Conservation (phyloP, 2,797 vertebrate species). For the Enoplosus armatus region DNA sequence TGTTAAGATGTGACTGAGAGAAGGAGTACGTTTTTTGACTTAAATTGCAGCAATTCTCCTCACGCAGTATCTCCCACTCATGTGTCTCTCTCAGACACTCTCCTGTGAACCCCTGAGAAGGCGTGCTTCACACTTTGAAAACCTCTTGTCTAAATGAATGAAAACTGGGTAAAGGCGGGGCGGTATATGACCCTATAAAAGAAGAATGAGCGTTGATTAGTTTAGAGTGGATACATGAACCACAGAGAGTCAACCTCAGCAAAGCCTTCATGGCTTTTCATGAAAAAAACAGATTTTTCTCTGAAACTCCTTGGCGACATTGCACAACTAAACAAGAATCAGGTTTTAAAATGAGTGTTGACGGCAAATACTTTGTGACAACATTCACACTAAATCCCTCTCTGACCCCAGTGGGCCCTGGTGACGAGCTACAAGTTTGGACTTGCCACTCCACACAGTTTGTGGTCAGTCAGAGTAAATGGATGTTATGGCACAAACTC, state of each 20-base stretch:
- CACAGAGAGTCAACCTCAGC: neutral
- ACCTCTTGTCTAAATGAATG: conserved; percentile 7
- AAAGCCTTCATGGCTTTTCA: neutral
- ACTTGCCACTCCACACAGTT: conserved; percentile 21
- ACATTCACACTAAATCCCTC: conserved; percentile 5
- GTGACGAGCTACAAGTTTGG: conserved; percentile 29
- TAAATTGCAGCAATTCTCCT: conserved; percentile 1
- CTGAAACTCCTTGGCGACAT: neutral
- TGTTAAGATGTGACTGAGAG: neutral
- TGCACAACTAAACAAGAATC: neutral
- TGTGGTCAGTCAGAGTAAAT: conserved; percentile 42
- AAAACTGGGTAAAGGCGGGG: neutral
- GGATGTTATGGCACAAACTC: conserved; percentile 32
- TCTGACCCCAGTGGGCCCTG: neutral
- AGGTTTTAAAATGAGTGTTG: neutral
- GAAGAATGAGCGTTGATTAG: conserved; percentile 5
- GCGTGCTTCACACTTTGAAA: neutral
- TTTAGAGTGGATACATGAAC: neutral
- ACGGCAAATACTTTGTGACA: conserved; percentile 21
- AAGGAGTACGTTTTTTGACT: neutral
- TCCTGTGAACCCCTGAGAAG: neutral
- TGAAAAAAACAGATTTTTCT: no score
- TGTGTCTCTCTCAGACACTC: neutral
- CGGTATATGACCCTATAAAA: neutral
- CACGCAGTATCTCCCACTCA: neutral